These are phyloP conservation scores for Damaliscus lunatus DNA, from an alignment of 2,113 vertebrate species.

Conservation along the genomic window DNA sequence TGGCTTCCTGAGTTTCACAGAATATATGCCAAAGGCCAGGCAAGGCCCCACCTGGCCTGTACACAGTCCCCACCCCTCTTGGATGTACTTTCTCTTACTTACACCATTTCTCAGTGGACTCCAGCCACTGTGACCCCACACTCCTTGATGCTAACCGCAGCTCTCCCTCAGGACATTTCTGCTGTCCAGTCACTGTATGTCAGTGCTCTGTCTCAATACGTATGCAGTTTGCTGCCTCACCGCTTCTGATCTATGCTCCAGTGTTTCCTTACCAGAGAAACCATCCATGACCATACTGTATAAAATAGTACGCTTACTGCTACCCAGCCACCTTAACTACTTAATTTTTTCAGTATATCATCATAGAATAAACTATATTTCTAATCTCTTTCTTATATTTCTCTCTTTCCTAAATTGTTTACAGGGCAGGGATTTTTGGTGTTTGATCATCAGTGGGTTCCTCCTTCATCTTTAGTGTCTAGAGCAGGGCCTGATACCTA, in stretches of 20 bases:
- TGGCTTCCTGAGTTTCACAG: background rate
- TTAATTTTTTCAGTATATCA: background rate
- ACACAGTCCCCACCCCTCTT: background rate
- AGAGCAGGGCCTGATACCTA: background rate
- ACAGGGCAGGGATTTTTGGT: background rate
- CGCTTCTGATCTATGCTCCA: background rate
- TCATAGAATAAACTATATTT: background rate
- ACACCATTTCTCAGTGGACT: fast-evolving
- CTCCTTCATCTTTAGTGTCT: background rate
- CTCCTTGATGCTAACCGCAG: background rate
- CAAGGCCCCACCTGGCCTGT: too few species aligned
- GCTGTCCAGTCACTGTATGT: too few species aligned
- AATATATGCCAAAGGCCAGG: background rate
- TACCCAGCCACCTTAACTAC: background rate
- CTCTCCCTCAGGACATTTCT: background rate
- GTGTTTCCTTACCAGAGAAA: background rate
- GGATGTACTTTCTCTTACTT: background rate
- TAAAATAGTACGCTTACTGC: background rate
- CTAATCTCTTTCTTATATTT: background rate
- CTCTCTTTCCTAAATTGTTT: background rate
- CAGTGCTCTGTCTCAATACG: background rate
- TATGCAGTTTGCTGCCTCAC: background rate
- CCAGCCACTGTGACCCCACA: background rate
- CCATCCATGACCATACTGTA: background rate
- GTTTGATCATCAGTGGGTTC: background rate